Base-by-base conservation (phyloP, 1,140 invertebrate genomes). In the Acyrthosiphon pisum region DNA sequence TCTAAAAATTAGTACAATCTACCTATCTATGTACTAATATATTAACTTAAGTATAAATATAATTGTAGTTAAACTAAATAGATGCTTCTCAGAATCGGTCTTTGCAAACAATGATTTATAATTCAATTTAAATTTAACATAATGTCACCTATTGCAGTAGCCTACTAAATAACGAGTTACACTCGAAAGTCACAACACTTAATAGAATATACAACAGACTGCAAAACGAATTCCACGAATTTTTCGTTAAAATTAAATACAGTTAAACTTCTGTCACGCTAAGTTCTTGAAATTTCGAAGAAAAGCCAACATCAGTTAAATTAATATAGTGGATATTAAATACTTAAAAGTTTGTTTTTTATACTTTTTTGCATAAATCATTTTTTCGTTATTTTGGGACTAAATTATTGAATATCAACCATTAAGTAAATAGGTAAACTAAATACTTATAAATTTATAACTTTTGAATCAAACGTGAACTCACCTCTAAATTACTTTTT, bases 401-500 rank as follows among this genome's bases (percentile, higher is more conserved):
- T 26, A 4, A 44, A 84, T 26, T 44, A 30, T 84, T 44, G 22
- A 84, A 41, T 41, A 41, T 84, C 22, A 9, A 84, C 22, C 41
- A 23, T 60, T 26, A 8, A 56, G 23, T 56, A 23, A 26, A 23
- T 26, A 26, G 53, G 26, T 56, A 23, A 87, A 87, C 6, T n/a
- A 87, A 48, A n/a, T n/a, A 48, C 30, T 44, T 26, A 88, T n/a
- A 22, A 48, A 88, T n/a, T n/a, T n/a, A n/a, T n/a, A 44, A 0
- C 76, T 14, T 46, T 30, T 86, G 4, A 46, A 26, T 46, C 37
- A 88, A 88, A 60, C 68, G n/a, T 30, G 14, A 50, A 84, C 35
- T 56, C 44, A 86, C 91, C 81, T 53, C 37, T 37, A 86, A 93
- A 93, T 3, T 9, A 35, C 1, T 93, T 41, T 84, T 81, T n/a